These are phyloP conservation scores for Brassicogethes aeneus DNA, from an alignment of 2,888 invertebrate species.

Conservation along the genomic window DNA sequence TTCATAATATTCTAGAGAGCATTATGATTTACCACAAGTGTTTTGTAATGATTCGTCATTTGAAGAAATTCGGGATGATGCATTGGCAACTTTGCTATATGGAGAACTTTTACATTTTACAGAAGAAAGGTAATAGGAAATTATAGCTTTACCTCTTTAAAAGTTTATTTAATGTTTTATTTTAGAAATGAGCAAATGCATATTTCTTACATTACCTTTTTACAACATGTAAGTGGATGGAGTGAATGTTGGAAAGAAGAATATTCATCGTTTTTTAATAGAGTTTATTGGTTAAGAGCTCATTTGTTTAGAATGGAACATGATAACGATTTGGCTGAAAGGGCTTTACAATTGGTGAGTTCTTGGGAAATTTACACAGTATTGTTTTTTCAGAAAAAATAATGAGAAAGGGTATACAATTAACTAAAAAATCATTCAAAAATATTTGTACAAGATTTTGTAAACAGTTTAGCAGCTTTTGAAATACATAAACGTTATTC, in stretches of 20 bases:
- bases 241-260: conserved; percentile 41
- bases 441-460: too few species aligned
- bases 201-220: conserved; percentile 41
- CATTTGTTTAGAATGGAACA: conserved; percentile 45
- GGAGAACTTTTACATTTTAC: conserved; percentile 43
- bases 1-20: conserved; percentile 40
- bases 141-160: too few species aligned
- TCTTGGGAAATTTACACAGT: too few species aligned
- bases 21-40: conserved; percentile 44
- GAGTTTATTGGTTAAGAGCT: conserved; percentile 49
- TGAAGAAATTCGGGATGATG: conserved; percentile 40
- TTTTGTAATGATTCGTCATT: conserved; percentile 37
- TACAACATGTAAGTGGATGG: conserved; percentile 42
- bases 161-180: conserved; percentile 5
- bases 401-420: too few species aligned
- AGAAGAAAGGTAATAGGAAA: conserved; percentile 18
- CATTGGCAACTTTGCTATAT: conserved; percentile 44
- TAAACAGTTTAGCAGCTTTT: too few species aligned
- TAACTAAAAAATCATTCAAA: too few species aligned
- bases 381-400: too few species aligned
- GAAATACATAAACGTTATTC: too few species aligned
- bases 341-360: conserved; percentile 42
- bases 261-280: conserved; percentile 39
- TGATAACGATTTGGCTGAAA: conserved; percentile 44
- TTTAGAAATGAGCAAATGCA: conserved; percentile 28